Evolutionary conservation across 2,113 vertebrate species (phyloP), one percentile per base, ranked within the genome.

Genomic region (Smithornis capensis): DNA sequence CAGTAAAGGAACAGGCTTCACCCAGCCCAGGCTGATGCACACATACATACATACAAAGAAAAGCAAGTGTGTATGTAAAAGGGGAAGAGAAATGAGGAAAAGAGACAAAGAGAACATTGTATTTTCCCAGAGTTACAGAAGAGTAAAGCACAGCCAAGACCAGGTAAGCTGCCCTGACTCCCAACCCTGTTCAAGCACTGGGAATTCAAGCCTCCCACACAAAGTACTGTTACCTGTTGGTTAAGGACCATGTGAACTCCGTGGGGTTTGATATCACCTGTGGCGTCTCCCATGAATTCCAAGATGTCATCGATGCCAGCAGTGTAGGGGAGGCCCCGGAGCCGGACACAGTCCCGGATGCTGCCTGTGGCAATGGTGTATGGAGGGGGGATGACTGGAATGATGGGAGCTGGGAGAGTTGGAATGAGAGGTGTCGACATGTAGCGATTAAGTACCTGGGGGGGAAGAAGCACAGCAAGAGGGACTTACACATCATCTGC

Each of bases 201-300:
- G 45, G 18, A 81, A 78, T 14, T 10, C 37, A 55, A 9, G 12
- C 15, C 29, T 83, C 42, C 47, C 14, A 4, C 13, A 22, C 22
- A 40, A 60, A 87, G 52, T 3, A 12, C 53, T 73, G 95, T 96
- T 89, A 99, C 99, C 98, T 99, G 99, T 89, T 99, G 99, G 93
- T 99, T 99, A 87, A 99, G 98, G 68, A 99, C 99, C 99, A 99
- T 99, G 92, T 99, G 99, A 71, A 99, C 99, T 74, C 99, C 99
- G 1, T 99, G 99, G 16, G 99, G 99, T 96, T 99, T 99, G 94
- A 99, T 99, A 94, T 99, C 99, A 15, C 96, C 97, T 0, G 99
- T 99, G 79, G 99, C 98, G 4, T 99, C 99, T 37, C 98, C 99
- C 97, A 99, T 98, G 74, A 99, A 99, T 78, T 99, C 99, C 87